Evolutionary conservation across 2,888 invertebrate genomes (phyloP).

Genomic region (Sinhomidia bicolor): DNA sequence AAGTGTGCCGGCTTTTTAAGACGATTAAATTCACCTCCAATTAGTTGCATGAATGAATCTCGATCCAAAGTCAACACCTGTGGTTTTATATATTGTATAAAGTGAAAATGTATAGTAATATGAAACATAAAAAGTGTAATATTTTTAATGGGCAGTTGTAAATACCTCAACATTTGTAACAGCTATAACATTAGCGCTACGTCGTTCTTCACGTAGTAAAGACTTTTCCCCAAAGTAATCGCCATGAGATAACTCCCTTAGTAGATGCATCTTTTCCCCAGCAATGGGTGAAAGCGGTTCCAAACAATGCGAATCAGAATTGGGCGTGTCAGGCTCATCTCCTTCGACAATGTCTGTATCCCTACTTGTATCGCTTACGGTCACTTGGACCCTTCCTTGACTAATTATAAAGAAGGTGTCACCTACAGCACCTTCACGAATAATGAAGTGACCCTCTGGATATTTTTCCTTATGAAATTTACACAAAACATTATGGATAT

Average conservation of each 20-base stretch:
- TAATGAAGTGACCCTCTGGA: constrained; percentile 89
- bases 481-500: too few relatives aligned
- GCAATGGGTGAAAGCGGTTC: constrained; percentile 8
- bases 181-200: constrained; percentile 85
- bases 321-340: constrained; percentile 32
- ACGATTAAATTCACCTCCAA: constrained; percentile 89
- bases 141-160: background rate
- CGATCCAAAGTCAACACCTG: constrained; percentile 90
- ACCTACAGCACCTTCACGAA: constrained; percentile 92
- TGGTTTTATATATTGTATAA: background rate
- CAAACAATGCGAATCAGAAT: background rate
- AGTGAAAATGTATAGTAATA: background rate
- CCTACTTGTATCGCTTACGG: constrained; percentile 80
- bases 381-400: constrained; percentile 90
- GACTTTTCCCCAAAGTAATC: constrained; percentile 96
- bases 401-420: constrained; percentile 96
- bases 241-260: constrained; percentile 88
- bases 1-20: constrained; percentile 68
- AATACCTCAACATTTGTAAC: constrained; percentile 83
- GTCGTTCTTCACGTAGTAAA: constrained; percentile 89
- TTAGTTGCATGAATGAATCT: constrained; percentile 92
- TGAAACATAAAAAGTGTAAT: background rate
- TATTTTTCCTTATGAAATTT: constrained; percentile 90
- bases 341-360: constrained; percentile 53
- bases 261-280: constrained; percentile 82